Conservation (phyloP, 1,140 invertebrate genomes). For the Drosophila oshimai region DNA sequence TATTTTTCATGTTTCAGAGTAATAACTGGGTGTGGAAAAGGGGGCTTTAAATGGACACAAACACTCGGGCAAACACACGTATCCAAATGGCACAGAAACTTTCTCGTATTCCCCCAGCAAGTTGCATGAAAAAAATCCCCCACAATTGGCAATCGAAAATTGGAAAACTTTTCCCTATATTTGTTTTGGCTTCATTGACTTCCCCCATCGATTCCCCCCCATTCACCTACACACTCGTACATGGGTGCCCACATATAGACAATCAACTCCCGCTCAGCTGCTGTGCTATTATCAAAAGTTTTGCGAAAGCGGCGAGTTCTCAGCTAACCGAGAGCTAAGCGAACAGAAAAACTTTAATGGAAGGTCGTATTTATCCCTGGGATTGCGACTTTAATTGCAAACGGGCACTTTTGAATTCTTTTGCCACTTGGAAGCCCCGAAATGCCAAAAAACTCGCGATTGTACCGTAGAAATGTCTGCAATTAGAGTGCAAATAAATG, state of each 20-base stretch:
- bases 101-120: slow-evolving; percentile 69
- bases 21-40: not conserved
- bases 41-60: slow-evolving; percentile 10
- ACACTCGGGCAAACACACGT: slow-evolving; percentile 14
- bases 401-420: slow-evolving; percentile 61
- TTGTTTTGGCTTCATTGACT: slow-evolving; percentile 81
- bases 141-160: slow-evolving; percentile 81
- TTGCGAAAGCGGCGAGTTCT: slow-evolving; percentile 39
- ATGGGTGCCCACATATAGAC: slow-evolving; percentile 11
- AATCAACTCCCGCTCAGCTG: slow-evolving; percentile 41
- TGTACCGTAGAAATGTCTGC: slow-evolving; percentile 19
- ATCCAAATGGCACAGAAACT: slow-evolving; percentile 67
- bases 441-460: not conserved
- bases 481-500: slow-evolving; percentile 52
- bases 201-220: slow-evolving; percentile 41
- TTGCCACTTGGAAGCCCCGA: not conserved
- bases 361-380: slow-evolving; percentile 12
- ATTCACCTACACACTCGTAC: not conserved
- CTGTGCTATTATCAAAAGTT: slow-evolving; percentile 74
- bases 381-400: slow-evolving; percentile 67
- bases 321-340: slow-evolving; percentile 46
- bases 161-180: slow-evolving; percentile 80
- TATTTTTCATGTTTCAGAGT: slow-evolving; percentile 23
- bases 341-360: slow-evolving; percentile 45
- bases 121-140: slow-evolving; percentile 62